Evolutionary conservation across 2,888 invertebrate species (phyloP).

Genomic region (Xanthostigma xanthostigma): DNA sequence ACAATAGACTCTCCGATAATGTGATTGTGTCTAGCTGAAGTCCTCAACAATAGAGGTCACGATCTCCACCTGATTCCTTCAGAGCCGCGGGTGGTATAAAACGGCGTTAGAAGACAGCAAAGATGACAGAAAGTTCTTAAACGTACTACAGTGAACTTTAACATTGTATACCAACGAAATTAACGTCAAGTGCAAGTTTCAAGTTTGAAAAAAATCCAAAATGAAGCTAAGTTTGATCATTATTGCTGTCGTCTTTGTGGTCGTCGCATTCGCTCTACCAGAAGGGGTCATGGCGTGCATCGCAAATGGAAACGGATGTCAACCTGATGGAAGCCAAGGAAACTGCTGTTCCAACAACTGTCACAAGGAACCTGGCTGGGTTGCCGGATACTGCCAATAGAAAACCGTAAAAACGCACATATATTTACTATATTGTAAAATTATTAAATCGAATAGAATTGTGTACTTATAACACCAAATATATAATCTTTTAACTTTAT

Average conservation of each 20-base stretch:
- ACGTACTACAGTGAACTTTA: too few relatives aligned
- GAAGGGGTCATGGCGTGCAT: slow-evolving; percentile 4
- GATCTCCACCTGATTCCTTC: too few relatives aligned
- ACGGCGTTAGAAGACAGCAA: too few relatives aligned
- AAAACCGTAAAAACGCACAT: not conserved
- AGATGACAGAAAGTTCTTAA: too few relatives aligned
- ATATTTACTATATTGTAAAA: not conserved
- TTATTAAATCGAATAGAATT: too few relatives aligned
- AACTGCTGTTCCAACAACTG: slow-evolving; percentile 10
- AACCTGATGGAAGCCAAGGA: slow-evolving; percentile 10
- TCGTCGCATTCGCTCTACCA: not conserved
- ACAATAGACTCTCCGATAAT: too few relatives aligned
- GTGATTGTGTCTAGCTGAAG: too few relatives aligned
- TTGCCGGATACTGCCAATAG: slow-evolving; percentile 4
- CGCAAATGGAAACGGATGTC: slow-evolving; percentile 7
- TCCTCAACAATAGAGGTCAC: too few relatives aligned
- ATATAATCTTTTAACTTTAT: too few relatives aligned
- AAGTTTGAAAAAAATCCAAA: not conserved
- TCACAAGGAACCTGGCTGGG: slow-evolving; percentile 10
- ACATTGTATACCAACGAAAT: too few relatives aligned
- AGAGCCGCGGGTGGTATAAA: too few relatives aligned
- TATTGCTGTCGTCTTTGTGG: not conserved
- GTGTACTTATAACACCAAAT: too few relatives aligned
- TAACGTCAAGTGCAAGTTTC: not conserved
- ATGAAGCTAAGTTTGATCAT: not conserved